These are phyloP conservation scores for Agonopterix heracliana DNA, from an alignment of 2,888 invertebrate genomes.

Conservation along the genomic window DNA sequence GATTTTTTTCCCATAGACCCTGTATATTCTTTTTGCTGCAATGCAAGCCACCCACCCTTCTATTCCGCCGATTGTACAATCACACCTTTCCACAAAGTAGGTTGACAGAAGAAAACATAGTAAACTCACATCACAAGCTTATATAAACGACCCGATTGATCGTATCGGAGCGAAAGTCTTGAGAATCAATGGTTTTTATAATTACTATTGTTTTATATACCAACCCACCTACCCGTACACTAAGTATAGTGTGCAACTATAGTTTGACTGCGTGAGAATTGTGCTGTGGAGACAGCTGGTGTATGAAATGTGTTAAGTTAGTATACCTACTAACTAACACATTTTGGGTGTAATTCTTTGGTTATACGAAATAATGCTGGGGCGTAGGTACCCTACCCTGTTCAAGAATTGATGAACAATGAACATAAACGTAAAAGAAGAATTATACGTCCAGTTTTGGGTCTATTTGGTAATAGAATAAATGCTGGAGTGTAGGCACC, in stretches of 20 bases:
- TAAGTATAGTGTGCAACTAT: neutral
- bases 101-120: slow-evolving; percentile 31
- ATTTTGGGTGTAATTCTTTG: too few relatives aligned
- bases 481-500: too few relatives aligned
- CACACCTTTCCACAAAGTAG: slow-evolving; percentile 13
- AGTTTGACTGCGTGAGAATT: slow-evolving; percentile 22
- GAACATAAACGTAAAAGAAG: too few relatives aligned
- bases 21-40: too few relatives aligned
- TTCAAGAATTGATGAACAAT: too few relatives aligned
- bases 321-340: too few relatives aligned
- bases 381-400: too few relatives aligned
- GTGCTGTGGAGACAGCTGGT: neutral
- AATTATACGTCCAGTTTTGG: too few relatives aligned
- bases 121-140: slow-evolving; percentile 17
- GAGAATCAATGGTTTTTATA: slow-evolving; percentile 48
- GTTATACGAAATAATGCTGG: too few relatives aligned
- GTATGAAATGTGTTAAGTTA: neutral
- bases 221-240: neutral
- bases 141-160: slow-evolving; percentile 45
- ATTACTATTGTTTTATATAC: neutral
- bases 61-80: slow-evolving; percentile 1
- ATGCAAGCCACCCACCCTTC: too few relatives aligned
- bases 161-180: slow-evolving; percentile 54
- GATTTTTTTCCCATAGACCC: too few relatives aligned
- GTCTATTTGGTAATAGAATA: too few relatives aligned